Evolutionary conservation across 1,140 invertebrate genomes (phyloP), one percentile per base, ranked within the genome.

Genomic region (Cherax quadricarinatus): DNA sequence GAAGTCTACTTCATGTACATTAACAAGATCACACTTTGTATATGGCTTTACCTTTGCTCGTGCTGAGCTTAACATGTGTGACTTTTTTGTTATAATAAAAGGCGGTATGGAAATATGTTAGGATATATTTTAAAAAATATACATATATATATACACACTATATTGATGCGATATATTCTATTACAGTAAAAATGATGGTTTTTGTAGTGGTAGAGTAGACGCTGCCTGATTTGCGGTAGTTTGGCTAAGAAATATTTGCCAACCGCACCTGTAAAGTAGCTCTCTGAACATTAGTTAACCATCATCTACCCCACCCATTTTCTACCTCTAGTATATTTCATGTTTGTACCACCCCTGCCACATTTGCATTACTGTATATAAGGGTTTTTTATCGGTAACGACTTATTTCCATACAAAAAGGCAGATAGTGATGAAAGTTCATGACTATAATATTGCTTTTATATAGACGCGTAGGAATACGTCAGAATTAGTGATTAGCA

Each of bases 41-140:
- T 21, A 66, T 66, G 18, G 62, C 62, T 5, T 66, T 18, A 66
- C 14, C 3, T 18, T 66, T 66, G 5, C 18, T 66, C 62, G 62
- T 66, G 21, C 70, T n/a, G 12, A 79, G 14, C 10, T 57, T 24
- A 51, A 21, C 75, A 49, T 3, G 21, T 62, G 30, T 70, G 60
- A 66, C 60, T 48, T 48, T 84, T 49, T 66, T 12, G 30, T 66
- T 49, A 70, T 48, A 57, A 88, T 80, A 88, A 80, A 62, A 80
- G 78, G 78, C 86, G 86, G 86, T 80, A 80, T 80, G 86, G 86
- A 79, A 88, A 88, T 88, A 79, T 78, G 86, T 88, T 16, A 88
- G 57, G 86, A 79, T 88, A 80, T 88, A 80, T 88, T 57, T 88
- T 41, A 41, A 78, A 4, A 62, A 70, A 70, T 21, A 30, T 84